These are phyloP conservation scores for Lasioglossum vierecki DNA, from an alignment of 2,888 invertebrate species.

Conservation along the genomic window DNA sequence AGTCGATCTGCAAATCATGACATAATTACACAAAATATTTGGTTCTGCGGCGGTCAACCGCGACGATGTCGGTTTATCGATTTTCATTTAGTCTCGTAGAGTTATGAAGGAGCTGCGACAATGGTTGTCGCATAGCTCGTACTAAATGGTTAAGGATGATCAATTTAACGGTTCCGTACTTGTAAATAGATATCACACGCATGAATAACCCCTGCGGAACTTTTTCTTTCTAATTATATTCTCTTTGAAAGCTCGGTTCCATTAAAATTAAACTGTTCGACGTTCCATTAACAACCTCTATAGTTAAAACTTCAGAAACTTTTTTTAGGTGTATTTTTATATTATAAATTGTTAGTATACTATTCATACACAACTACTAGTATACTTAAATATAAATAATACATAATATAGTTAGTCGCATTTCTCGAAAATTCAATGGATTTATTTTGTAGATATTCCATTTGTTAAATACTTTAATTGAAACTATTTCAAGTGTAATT, in stretches of 20 bases:
- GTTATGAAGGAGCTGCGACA: not conserved
- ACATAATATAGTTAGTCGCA: not conserved
- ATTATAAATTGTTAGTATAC: not conserved
- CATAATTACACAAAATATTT: conserved; percentile 43
- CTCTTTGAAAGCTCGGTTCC: not conserved
- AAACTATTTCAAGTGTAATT: too few relatives aligned
- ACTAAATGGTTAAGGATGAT: not conserved
- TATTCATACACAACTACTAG: not conserved
- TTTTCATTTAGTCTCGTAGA: not conserved
- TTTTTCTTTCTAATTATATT: not conserved
- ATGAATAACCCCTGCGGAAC: not conserved
- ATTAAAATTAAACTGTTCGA: not conserved
- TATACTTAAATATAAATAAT: not conserved
- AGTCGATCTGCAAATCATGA: conserved; percentile 19
- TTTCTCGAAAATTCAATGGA: not conserved
- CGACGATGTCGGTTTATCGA: conserved; percentile 14
- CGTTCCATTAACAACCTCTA: not conserved
- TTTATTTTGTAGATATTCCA: too few relatives aligned
- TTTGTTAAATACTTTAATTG: too few relatives aligned
- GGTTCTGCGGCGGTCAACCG: not conserved
- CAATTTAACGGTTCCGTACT: not conserved
- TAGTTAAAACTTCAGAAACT: not conserved
- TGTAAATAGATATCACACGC: not conserved
- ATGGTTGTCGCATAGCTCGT: not conserved
- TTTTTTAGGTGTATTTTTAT: not conserved